Evolutionary conservation across 1,140 invertebrate genomes (phyloP).

Genomic region (Holcopasites calliopsidis): DNA sequence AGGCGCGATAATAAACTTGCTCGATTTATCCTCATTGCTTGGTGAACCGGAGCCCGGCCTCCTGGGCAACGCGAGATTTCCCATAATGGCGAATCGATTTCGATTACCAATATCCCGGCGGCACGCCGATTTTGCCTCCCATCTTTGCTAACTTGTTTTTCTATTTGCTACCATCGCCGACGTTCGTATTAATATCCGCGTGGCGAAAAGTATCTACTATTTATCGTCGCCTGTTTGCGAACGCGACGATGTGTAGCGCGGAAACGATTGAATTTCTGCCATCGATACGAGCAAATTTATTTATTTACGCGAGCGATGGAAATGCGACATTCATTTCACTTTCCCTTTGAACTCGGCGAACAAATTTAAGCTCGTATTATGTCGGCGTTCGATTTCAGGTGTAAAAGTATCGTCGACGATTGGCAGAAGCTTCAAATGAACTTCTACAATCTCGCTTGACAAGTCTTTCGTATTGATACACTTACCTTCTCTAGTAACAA

Average conservation of each 20-base stretch:
- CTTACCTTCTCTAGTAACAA: conserved; percentile 70
- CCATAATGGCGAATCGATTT: conserved; percentile 32
- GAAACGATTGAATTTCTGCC: not conserved
- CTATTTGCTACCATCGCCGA: not conserved
- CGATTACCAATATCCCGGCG: conserved; percentile 8
- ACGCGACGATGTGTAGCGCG: not conserved
- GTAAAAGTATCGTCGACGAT: not conserved
- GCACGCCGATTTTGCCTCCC: conserved; percentile 2
- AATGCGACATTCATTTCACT: not conserved
- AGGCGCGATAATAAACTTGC: conserved; percentile 54
- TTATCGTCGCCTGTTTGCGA: conserved; percentile 7
- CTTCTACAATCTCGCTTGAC: no score
- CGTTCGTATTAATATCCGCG: not conserved
- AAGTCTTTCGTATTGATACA: not conserved
- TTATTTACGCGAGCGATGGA: not conserved
- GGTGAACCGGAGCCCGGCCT: not conserved
- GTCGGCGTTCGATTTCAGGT: not conserved
- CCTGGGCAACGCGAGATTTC: not conserved
- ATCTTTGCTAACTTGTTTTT: conserved; percentile 46
- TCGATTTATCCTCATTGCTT: conserved; percentile 8
- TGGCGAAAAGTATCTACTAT: not conserved
- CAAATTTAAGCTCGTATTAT: no score
- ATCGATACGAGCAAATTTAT: not conserved
- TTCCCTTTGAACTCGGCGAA: no score
- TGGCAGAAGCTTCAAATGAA: not conserved